Conservation (phyloP, 2,888 invertebrate species). For the Ophion ventricosus region DNA sequence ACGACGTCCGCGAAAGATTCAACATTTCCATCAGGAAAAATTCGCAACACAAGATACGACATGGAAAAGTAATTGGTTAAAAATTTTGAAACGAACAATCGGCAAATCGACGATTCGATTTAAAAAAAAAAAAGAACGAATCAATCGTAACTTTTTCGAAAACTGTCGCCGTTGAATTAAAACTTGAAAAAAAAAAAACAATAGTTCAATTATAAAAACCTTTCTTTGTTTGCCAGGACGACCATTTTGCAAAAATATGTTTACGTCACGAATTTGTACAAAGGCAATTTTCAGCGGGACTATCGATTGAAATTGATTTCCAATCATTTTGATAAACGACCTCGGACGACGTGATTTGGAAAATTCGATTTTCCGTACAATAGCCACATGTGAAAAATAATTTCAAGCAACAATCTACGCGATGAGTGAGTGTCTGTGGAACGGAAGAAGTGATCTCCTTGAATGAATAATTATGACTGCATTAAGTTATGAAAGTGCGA, state of each 20-base stretch:
- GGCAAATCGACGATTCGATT: neutral
- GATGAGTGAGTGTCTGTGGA: constrained; percentile 4
- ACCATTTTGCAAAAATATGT: too few species aligned
- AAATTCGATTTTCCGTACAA: too few species aligned
- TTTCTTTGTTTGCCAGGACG: neutral
- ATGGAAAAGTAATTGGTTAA: neutral
- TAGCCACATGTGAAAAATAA: neutral
- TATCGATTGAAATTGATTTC: neutral
- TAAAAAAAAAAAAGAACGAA: constrained; percentile 6
- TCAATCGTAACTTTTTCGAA: neutral
- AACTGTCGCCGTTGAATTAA: neutral
- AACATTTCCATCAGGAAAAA: constrained; percentile 10
- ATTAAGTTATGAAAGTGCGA: constrained; percentile 21
- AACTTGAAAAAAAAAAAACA: too few species aligned
- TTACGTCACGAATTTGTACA: too few species aligned
- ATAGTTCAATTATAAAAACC: neutral
- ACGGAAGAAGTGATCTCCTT: constrained; percentile 2
- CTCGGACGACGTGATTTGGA: too few species aligned
- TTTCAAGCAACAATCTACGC: neutral
- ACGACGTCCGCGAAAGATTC: constrained; percentile 29
- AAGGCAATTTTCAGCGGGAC: neutral
- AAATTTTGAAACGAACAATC: neutral
- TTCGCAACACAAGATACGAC: neutral
- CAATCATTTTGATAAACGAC: neutral
- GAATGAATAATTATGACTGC: constrained; percentile 18